A percentile compares a stretch with the other conserved stretches of the same genome.
phyloP scores from a whole-genome alignment of 2,797 vertebrate genomes.

The Lophotriccus pileatus region DNA sequence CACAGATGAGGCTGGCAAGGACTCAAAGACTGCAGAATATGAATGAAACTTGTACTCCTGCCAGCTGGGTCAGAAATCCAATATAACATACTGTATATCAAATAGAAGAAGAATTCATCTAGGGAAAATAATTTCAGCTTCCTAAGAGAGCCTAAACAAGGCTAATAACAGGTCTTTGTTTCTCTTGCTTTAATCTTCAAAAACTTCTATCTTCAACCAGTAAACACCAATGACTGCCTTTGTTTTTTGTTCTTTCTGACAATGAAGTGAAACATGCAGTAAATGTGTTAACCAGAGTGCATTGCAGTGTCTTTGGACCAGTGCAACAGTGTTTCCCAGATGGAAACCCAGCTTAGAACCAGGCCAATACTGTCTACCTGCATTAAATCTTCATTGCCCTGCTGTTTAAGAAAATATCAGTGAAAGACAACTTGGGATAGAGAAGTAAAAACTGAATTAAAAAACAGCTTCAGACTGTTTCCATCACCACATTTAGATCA shows the following conservation, averaged over 20 bases:
- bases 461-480: background rate
- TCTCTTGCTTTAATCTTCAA: background rate
- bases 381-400: background rate
- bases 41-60: background rate
- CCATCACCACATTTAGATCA: background rate
- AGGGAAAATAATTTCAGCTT: conserved; percentile 1
- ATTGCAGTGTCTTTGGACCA: background rate
- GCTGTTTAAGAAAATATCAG: background rate
- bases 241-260: background rate
- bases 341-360: background rate
- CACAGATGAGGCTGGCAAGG: background rate
- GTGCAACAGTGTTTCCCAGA: background rate
- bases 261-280: background rate
- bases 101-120: background rate
- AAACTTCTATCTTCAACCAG: background rate
- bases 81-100: background rate
- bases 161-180: background rate
- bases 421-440: background rate
- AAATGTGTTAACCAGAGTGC: background rate
- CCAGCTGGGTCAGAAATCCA: background rate
- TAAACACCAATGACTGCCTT: background rate
- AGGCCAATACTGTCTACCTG: background rate
- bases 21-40: background rate
- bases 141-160: background rate
- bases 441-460: background rate